A percentile compares a stretch with the other conserved stretches of the same genome.
phyloP scores from a whole-genome alignment of 1,140 invertebrate genomes.

The Drosophila lini region DNA sequence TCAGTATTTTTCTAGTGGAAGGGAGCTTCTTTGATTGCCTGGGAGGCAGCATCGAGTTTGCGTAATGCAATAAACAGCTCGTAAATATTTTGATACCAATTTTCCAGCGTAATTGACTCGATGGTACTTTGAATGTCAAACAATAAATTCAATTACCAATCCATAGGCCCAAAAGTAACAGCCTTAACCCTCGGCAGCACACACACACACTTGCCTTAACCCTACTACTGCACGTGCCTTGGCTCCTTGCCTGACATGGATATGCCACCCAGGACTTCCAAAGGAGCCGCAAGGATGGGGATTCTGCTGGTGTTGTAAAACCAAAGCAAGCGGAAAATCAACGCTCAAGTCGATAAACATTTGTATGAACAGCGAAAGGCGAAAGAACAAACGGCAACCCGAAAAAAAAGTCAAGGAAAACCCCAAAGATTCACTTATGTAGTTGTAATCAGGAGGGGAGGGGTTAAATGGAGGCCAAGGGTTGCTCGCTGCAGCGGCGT shows the following conservation, averaged over 20 bases:
- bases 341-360: constrained; percentile 76
- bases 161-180: constrained; percentile 48
- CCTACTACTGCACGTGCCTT: constrained; percentile 64
- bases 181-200: constrained; percentile 5
- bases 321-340: constrained; percentile 80
- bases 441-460: constrained; percentile 15
- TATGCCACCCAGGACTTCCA: constrained; percentile 44
- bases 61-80: constrained; percentile 83
- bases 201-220: constrained; percentile 53
- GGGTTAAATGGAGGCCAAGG: background rate
- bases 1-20: background rate
- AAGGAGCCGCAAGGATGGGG: constrained; percentile 15
- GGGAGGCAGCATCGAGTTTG: constrained; percentile 53
- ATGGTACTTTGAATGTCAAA: constrained; percentile 81
- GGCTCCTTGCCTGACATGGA: constrained; percentile 44
- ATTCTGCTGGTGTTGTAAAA: constrained; percentile 54
- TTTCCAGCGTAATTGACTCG: constrained; percentile 80
- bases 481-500: constrained; percentile 24
- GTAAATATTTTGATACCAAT: constrained; percentile 83
- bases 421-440: constrained; percentile 53
- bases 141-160: constrained; percentile 83
- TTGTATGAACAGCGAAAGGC: constrained; percentile 57
- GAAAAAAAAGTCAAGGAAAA: constrained; percentile 1
- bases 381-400: constrained; percentile 11
- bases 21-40: background rate